phyloP scores from a whole-genome alignment of 2,113 vertebrate genomes.

The Ceyx melanurus region DNA sequence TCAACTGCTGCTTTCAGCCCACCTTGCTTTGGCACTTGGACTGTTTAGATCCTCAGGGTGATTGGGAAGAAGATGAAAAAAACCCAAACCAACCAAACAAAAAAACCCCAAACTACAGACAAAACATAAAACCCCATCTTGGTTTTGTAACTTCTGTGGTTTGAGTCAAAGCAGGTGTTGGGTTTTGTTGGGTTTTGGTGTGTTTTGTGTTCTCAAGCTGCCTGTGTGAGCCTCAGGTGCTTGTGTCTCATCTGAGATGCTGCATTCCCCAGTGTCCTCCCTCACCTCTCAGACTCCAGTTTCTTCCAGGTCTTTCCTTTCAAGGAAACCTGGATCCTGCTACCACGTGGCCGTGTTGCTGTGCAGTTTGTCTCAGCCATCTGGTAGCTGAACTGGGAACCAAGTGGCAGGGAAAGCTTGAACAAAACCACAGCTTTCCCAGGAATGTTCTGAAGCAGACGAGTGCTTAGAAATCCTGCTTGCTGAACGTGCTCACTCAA shows the following conservation, averaged over 20 bases:
- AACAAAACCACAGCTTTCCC: neutral
- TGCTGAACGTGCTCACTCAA: neutral
- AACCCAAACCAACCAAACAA: no score
- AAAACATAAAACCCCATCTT: no score
- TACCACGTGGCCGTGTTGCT: neutral
- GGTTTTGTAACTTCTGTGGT: no score
- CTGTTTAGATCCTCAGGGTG: neutral
- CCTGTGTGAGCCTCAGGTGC: neutral
- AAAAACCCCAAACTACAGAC: no score
- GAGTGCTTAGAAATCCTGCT: neutral
- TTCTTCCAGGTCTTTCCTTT: neutral
- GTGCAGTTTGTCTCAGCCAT: neutral
- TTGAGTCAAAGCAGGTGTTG: neutral
- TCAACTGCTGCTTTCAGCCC: neutral
- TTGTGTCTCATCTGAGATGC: neutral
- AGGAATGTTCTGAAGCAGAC: neutral
- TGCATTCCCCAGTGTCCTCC: neutral
- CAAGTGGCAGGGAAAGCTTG: neutral
- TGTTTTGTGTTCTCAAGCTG: neutral
- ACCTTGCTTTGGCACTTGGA: neutral
- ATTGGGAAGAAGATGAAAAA: neutral
- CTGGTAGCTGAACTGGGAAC: neutral
- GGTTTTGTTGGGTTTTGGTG: neutral
- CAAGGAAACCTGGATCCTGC: neutral
- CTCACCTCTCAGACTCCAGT: neutral